Conservation (phyloP, 1,140 invertebrate genomes). For the Ceratosolen fusciceps region DNA sequence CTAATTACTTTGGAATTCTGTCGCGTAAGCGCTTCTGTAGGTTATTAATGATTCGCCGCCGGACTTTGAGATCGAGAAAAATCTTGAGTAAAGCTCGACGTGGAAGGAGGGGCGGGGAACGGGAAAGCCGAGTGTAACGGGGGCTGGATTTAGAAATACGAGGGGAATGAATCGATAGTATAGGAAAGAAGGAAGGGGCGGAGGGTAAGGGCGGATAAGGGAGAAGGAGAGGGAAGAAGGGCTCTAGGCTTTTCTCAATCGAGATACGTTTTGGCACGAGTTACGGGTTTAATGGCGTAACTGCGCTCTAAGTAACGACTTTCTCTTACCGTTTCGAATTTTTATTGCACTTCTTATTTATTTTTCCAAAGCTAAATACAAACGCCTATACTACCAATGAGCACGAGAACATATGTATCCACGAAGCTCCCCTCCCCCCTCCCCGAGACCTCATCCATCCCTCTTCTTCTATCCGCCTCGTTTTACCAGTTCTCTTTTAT, state of each 20-base stretch:
- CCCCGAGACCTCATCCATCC: no score
- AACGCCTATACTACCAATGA: not conserved
- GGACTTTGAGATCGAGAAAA: constrained; percentile 3
- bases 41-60: constrained; percentile 50
- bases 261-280: constrained; percentile 52
- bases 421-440: not conserved
- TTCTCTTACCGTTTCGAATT: constrained; percentile 39
- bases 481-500: not conserved
- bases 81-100: constrained; percentile 6
- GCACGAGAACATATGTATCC: not conserved
- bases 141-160: not conserved
- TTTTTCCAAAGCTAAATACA: constrained; percentile 21
- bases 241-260: constrained; percentile 10
- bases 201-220: not conserved
- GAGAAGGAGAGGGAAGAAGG: not conserved
- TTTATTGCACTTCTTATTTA: constrained; percentile 57
- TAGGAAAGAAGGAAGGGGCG: constrained; percentile 48
- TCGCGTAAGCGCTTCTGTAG: constrained; percentile 38
- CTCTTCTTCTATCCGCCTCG: not conserved
- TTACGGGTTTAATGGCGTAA: constrained; percentile 51
- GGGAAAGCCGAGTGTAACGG: not conserved
- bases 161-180: constrained; percentile 33
- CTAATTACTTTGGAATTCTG: constrained; percentile 29
- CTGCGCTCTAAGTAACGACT: constrained; percentile 40
- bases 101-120: not conserved